Conservation (phyloP, 2,888 invertebrate genomes). For the Ennomos erosarius region DNA sequence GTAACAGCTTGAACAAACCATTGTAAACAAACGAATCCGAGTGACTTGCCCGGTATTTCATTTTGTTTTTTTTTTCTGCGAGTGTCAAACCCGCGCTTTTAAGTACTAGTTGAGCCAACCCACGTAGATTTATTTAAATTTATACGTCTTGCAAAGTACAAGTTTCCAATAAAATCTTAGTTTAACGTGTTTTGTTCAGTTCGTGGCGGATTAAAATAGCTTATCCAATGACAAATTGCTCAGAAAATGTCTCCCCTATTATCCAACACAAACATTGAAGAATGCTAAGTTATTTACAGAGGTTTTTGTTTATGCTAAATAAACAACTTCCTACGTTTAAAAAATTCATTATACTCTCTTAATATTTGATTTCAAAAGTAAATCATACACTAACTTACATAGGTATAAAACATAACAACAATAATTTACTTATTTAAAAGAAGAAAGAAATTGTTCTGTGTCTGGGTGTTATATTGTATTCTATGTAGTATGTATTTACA, state of each 20-base stretch:
- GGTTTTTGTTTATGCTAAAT: too few relatives aligned
- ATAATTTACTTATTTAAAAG: too few relatives aligned
- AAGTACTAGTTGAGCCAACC: slow-evolving; percentile 2
- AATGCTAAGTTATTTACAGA: not conserved
- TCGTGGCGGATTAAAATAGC: slow-evolving; percentile 34
- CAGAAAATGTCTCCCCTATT: slow-evolving; percentile 20
- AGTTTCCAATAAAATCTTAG: slow-evolving; percentile 36
- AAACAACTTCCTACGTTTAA: too few relatives aligned
- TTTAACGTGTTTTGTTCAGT: slow-evolving; percentile 35
- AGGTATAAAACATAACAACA: too few relatives aligned
- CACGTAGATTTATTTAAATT: slow-evolving; percentile 33
- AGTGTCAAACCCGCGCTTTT: slow-evolving; percentile 14
- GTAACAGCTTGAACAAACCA: too few relatives aligned
- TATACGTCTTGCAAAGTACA: slow-evolving; percentile 18
- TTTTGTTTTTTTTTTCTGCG: slow-evolving; percentile 19
- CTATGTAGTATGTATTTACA: too few relatives aligned
- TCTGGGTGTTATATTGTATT: too few relatives aligned
- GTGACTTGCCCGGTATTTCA: not conserved
- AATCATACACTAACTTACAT: too few relatives aligned
- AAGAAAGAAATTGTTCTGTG: too few relatives aligned
- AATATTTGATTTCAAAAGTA: too few relatives aligned
- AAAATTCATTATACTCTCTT: too few relatives aligned
- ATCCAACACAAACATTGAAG: slow-evolving; percentile 5
- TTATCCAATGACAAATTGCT: slow-evolving; percentile 36
- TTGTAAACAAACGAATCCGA: too few relatives aligned